phyloP scores from a whole-genome alignment of 1,140 invertebrate species.

The Parapsyche elsis region DNA sequence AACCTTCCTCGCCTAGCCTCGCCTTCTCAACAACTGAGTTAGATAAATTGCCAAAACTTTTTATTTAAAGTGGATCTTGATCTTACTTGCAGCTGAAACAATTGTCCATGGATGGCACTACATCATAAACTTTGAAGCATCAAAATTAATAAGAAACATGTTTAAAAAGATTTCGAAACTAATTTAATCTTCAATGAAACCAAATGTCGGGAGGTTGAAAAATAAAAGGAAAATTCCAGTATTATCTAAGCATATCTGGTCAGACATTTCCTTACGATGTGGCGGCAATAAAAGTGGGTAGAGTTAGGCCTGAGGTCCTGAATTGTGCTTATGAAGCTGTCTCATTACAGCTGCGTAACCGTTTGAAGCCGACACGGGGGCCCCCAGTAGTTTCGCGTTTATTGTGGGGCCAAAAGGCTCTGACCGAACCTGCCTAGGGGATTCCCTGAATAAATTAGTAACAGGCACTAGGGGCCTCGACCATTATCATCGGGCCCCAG shows the following conservation, averaged over 20 bases:
- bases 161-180: too few relatives aligned
- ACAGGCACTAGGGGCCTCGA: conserved; percentile 2
- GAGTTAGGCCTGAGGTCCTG: not conserved
- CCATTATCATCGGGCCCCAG: conserved; percentile 29
- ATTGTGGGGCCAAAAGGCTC: conserved; percentile 14
- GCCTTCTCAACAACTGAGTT: too few relatives aligned
- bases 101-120: too few relatives aligned
- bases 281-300: not conserved
- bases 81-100: too few relatives aligned
- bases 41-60: too few relatives aligned
- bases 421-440: not conserved
- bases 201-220: too few relatives aligned
- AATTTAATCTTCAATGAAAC: too few relatives aligned
- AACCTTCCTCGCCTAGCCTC: too few relatives aligned
- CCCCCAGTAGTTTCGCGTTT: conserved; percentile 21
- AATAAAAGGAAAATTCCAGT: too few relatives aligned
- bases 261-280: not conserved
- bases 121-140: too few relatives aligned
- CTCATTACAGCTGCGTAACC: conserved; percentile 2
- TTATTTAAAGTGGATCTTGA: too few relatives aligned
- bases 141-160: too few relatives aligned
- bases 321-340: conserved; percentile 22
- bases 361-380: not conserved
- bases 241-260: not conserved
- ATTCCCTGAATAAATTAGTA: conserved; percentile 36